Evolutionary conservation across 2,797 vertebrate genomes (phyloP), one percentile per base, ranked within the genome.

Genomic region (Onychomys leucogaster): DNA sequence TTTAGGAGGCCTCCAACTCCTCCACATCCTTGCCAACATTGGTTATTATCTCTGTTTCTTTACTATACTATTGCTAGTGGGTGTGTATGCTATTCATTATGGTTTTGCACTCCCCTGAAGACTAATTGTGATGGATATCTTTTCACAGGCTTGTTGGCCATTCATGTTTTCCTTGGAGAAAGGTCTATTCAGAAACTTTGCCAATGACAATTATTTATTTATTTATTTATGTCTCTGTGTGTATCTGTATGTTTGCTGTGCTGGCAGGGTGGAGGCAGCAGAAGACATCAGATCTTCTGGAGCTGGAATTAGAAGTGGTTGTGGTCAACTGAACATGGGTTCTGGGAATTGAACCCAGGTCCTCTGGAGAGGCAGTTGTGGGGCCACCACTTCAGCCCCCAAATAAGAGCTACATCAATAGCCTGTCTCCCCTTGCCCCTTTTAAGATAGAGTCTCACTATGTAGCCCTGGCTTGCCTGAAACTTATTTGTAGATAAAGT

Each of bases 131-230:
- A 75, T 13, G 73, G 52, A 10, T 5, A 29, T 77, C 80, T 96
- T 90, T 91, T 67, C 34, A 32, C 52, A 12, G 29, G 43, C 37
- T 81, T 81, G 34, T 32, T 67, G 91, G 63, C 63, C 21, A 1
- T 80, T 90, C 23, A 23, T 43, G 2, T 89, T 81, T 86, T 84
- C 91, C 89, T 73, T 91, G 41, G 88, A 93, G 32, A 91, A 78
- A 57, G n/a, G 10, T 85, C 73, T 85, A 17, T 4, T 95, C 34
- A 59, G 59, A 96, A 17, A 29, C 43, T 82, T 65, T 76, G 29
- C 32, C 61, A 16, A 25, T 86, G 55, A 92, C 88, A 75, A 86
- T 49, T 32, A 52, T 52, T 55, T 55, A n/a, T 12, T 83, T 21
- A n/a, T 12, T 83, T 21, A 61, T 63, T 32, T n/a, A 23, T 43